A percentile compares a stretch with the other conserved stretches of the same genome.
phyloP scores from a whole-genome alignment of 2,797 vertebrate genomes.

The Brachyrhaphis roseni region DNA sequence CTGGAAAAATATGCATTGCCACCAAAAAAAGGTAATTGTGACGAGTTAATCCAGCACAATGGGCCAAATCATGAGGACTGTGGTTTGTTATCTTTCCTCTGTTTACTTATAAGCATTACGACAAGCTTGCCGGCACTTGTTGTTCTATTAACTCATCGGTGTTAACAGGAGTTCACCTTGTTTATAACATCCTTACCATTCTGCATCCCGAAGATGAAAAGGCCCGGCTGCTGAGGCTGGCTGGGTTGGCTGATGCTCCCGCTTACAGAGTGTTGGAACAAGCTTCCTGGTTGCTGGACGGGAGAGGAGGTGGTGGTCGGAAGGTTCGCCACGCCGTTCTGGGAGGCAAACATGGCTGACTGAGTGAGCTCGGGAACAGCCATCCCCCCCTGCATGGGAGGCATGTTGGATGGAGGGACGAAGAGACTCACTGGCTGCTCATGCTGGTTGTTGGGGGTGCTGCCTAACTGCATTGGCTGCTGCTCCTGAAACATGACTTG shows the following conservation, averaged over 20 bases:
- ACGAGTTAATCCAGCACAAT: neutral
- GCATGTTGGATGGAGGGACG: conserved; percentile 91
- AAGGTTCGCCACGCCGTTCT: conserved; percentile 86
- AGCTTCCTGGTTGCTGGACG: conserved; percentile 86
- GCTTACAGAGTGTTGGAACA: conserved; percentile 89
- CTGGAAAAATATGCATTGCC: too few relatives aligned
- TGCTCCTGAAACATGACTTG: conserved; percentile 91
- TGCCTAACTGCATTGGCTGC: conserved; percentile 92
- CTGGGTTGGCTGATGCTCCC: conserved; percentile 88
- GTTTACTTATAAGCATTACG: neutral
- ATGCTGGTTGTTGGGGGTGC: conserved; percentile 81
- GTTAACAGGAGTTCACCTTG: neutral
- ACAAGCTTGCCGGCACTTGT: neutral
- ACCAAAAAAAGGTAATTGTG: neutral
- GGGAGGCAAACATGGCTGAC: conserved; percentile 88
- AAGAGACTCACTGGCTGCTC: conserved; percentile 92
- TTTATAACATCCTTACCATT: conserved; percentile 85
- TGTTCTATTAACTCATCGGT: neutral
- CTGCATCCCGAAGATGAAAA: conserved; percentile 96
- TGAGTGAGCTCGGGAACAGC: conserved; percentile 89
- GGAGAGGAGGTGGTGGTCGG: conserved; percentile 88
- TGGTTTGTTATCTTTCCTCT: neutral
- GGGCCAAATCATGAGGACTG: neutral
- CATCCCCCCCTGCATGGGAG: conserved; percentile 87
- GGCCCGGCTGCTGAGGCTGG: conserved; percentile 88